These are phyloP conservation scores for Hirtodrosophila cameraria DNA, from an alignment of 2,888 invertebrate species.

Conservation along the genomic window DNA sequence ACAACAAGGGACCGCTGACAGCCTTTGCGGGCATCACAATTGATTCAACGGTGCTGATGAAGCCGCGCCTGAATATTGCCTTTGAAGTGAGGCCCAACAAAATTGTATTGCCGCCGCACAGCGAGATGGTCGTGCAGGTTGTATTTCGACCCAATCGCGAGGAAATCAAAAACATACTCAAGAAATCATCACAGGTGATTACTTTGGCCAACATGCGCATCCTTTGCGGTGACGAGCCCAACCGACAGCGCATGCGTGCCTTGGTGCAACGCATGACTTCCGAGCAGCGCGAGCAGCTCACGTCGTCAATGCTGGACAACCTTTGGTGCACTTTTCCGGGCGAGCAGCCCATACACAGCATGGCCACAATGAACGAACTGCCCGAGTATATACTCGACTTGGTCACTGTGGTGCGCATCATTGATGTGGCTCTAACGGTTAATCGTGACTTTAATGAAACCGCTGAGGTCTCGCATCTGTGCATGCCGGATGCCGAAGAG, in stretches of 20 bases:
- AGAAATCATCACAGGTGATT: conserved; percentile 82
- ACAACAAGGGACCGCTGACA: conserved; percentile 86
- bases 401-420: conserved; percentile 74
- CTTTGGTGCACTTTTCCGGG: conserved; percentile 77
- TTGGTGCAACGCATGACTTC: conserved; percentile 73
- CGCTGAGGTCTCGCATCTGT: conserved; percentile 69
- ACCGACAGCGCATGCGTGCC: conserved; percentile 83
- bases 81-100: conserved; percentile 84
- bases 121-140: conserved; percentile 82
- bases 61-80: conserved; percentile 77
- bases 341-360: conserved; percentile 72
- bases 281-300: conserved; percentile 73
- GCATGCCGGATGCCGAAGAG: conserved; percentile 82
- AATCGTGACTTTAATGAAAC: conserved; percentile 82
- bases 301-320: conserved; percentile 67
- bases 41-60: conserved; percentile 78
- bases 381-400: conserved; percentile 78
- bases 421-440: conserved; percentile 82
- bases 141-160: conserved; percentile 85
- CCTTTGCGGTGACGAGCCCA: conserved; percentile 85
- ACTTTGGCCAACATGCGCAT: conserved; percentile 85
- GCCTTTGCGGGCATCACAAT: conserved; percentile 84
- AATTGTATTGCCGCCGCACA: conserved; percentile 84
- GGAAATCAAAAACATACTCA: conserved; percentile 83
- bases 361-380: conserved; percentile 75